Conservation (phyloP, 2,113 vertebrate species). For the Boleophthalmus pectinirostris region DNA sequence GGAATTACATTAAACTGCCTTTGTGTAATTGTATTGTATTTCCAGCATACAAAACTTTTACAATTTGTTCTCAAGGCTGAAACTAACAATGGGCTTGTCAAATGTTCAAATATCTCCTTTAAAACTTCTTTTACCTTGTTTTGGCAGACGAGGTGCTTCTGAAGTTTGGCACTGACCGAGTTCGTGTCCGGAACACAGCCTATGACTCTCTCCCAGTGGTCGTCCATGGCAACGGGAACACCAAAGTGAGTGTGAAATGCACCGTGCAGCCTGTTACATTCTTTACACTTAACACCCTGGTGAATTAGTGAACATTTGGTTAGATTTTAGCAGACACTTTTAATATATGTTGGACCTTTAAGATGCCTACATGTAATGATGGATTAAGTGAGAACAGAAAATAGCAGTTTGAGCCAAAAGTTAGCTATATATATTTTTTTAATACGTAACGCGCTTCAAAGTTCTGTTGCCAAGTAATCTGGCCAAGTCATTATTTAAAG, state of each 20-base stretch:
- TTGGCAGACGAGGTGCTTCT: conserved; percentile 92
- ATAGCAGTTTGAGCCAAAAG: not conserved
- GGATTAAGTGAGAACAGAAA: not conserved
- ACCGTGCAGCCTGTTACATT: not conserved
- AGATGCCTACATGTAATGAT: not conserved
- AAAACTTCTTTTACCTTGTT: conserved; percentile 37
- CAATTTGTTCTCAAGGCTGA: not conserved
- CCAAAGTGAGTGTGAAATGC: conserved; percentile 84
- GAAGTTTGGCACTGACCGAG: conserved; percentile 89
- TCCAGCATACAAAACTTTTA: not conserved
- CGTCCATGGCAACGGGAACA: conserved; percentile 93
- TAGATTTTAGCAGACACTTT: conserved; percentile 1
- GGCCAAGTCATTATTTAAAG: conserved; percentile 40
- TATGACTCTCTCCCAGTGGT: conserved; percentile 89
- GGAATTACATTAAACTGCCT: not conserved
- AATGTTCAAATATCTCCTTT: conserved; percentile 33
- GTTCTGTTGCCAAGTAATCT: conserved; percentile 17
- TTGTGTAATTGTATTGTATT: not conserved
- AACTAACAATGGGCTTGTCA: not conserved
- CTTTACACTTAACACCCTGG: not conserved
- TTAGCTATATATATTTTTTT: not conserved
- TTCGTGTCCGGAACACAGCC: conserved; percentile 87
- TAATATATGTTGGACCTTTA: conserved; percentile 1
- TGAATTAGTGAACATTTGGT: conserved; percentile 17
- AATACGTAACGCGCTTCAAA: conserved; percentile 5